Base-by-base conservation (phyloP, 2,113 vertebrate genomes). In the Thunnus maccoyii region DNA sequence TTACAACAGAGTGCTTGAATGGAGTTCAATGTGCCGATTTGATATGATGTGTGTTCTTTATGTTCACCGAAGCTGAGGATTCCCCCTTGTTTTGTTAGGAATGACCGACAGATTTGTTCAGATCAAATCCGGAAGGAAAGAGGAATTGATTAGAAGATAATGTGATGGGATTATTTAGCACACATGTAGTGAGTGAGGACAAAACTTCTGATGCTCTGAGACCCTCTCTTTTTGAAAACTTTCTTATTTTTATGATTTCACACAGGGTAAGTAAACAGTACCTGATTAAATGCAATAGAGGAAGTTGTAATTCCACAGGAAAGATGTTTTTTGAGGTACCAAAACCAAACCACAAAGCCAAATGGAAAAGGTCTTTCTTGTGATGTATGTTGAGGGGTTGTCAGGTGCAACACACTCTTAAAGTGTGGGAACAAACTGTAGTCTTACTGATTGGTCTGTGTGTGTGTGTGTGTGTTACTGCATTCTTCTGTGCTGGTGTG, bases 401-500 rank as follows among this genome's bases (percentile, higher is more conserved):
- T 54, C 27, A 48, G 13, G 32, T 65, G 52, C 70, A 69, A 80
- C 17, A 12, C 4, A 60, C 18, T 30, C 16, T 56, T 58, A 76
- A 67, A 18, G 17, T 25, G 57, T 46, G 60, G 9, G 56, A 64
- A 78, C 60, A 63, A 71, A 46, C 47, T 36, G 55, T 3, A 60
- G 22, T 63, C 18, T 56, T 30, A 51, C 11, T 76, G 22, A 25
- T 27, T 11, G 8, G 55, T 50, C 1, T 58, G 52, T 25, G 27
- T 20, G 22, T 50, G 3, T 48, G 44, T 60, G 20, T 66, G 51
- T 44, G 32, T 30, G 30, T 52, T 20, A 18, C n/a, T 52, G n/a
- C 63, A 66, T 71, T 74, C 54, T 47, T 65, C 8, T 22, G 58
- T 57, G 22, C 48, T 72, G 17, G 22, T 80, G 68, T 54, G 30